Evolutionary conservation across 1,140 invertebrate genomes (phyloP).

Genomic region (Colletes gigas): DNA sequence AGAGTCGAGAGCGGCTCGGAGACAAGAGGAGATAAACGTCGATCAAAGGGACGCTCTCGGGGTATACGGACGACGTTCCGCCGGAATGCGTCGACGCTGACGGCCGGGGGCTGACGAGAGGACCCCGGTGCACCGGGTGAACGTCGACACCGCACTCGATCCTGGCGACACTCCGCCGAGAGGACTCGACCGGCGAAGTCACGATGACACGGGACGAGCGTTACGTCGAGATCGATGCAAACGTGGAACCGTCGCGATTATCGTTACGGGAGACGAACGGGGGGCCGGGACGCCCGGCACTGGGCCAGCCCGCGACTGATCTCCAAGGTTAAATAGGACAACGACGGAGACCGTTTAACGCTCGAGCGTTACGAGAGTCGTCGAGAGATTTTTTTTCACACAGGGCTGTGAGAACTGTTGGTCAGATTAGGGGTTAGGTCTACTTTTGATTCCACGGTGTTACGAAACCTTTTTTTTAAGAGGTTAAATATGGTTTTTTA

Average conservation of each 20-base stretch:
- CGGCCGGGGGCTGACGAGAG: background rate
- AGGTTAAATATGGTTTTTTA: too few relatives aligned
- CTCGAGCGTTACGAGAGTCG: too few relatives aligned
- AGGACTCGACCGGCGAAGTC: slow-evolving; percentile 5
- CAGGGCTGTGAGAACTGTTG: too few relatives aligned
- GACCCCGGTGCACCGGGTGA: background rate
- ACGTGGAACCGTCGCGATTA: slow-evolving; percentile 24
- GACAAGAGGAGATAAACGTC: slow-evolving; percentile 11
- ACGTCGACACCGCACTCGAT: background rate
- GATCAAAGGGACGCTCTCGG: background rate
- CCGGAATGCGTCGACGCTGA: background rate
- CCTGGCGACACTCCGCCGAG: slow-evolving; percentile 8
- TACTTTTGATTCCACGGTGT: background rate
- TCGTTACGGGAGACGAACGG: background rate
- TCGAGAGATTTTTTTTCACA: too few relatives aligned
- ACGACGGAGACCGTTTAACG: too few relatives aligned
- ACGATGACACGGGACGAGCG: slow-evolving; percentile 5
- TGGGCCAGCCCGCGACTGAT: background rate
- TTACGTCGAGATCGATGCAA: slow-evolving; percentile 25
- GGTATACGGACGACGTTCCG: too few relatives aligned
- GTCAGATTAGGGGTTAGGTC: background rate
- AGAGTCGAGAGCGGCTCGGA: background rate
- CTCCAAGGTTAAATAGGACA: background rate
- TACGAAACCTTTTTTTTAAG: too few relatives aligned
- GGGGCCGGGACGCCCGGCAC: background rate